Conservation (phyloP, 2,113 vertebrate genomes). For the Pyxicephalus adspersus region DNA sequence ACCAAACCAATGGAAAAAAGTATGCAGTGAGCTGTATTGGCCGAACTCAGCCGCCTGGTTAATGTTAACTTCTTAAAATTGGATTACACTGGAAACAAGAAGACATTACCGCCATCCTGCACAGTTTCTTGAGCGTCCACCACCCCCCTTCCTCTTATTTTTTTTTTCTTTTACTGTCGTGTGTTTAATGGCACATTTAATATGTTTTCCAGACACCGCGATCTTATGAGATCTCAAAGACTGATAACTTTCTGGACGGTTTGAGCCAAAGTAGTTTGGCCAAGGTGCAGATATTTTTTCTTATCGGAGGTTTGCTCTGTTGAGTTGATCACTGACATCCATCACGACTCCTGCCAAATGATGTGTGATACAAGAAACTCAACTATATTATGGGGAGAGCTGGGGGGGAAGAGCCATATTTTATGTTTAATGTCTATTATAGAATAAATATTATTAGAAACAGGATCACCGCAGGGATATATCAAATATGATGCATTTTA, state of each 20-base stretch:
- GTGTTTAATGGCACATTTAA: constrained; percentile 33
- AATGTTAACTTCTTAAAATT: constrained; percentile 43
- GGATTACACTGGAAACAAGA: constrained; percentile 36
- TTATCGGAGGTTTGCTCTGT: constrained; percentile 16
- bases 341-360: constrained; percentile 17
- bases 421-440: neutral
- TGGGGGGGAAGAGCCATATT: neutral
- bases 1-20: constrained; percentile 11
- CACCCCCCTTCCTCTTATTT: neutral
- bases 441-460: neutral
- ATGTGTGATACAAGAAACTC: constrained; percentile 10
- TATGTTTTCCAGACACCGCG: constrained; percentile 31
- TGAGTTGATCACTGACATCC: constrained; percentile 30
- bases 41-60: constrained; percentile 27
- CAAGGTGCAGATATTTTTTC: neutral
- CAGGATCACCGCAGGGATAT: no score
- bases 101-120: constrained; percentile 13
- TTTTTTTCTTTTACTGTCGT: neutral
- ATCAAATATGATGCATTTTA: no score
- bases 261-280: constrained; percentile 26
- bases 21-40: neutral
- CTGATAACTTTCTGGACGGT: constrained; percentile 1
- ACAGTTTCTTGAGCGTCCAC: neutral
- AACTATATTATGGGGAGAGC: neutral
- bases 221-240: constrained; percentile 30